Evolutionary conservation across 2,113 vertebrate species (phyloP).

Genomic region (Pomatorhinus ruficollis): DNA sequence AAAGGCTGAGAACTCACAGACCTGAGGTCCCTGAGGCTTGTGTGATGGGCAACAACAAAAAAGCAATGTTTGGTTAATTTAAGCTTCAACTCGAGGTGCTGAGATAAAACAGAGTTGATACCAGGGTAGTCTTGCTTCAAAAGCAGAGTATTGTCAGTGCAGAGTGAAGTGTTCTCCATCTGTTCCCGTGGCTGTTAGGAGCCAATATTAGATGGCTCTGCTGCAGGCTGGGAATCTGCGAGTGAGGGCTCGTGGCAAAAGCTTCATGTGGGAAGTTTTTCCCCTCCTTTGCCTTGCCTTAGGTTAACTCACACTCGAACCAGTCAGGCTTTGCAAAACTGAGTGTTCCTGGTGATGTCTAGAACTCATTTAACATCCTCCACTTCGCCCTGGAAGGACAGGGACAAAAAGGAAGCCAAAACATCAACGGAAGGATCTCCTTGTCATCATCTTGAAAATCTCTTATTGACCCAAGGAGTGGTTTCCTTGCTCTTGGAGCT

Average conservation of each 20-base stretch:
- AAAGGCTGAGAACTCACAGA: not conserved
- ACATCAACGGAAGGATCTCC: not conserved
- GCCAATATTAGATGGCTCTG: conserved; percentile 33
- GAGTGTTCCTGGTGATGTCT: not conserved
- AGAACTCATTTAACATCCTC: rapidly evolving
- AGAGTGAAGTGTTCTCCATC: conserved; percentile 37
- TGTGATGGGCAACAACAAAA: not conserved
- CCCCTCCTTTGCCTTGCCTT: not conserved
- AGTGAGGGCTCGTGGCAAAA: not conserved
- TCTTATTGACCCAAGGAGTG: not conserved
- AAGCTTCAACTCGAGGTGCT: conserved; percentile 25
- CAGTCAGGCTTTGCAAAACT: not conserved
- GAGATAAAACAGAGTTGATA: conserved; percentile 8
- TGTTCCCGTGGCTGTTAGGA: conserved; percentile 47
- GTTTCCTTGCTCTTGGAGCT: not conserved
- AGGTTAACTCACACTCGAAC: not conserved
- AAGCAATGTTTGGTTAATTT: not conserved
- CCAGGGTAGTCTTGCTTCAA: conserved; percentile 7
- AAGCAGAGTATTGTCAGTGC: not conserved
- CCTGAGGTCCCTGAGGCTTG: not conserved
- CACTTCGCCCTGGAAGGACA: not conserved
- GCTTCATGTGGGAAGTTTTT: not conserved
- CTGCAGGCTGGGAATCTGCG: conserved; percentile 19
- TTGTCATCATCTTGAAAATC: not conserved
- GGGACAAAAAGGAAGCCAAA: not conserved